Percentiles rank a stretch among this genome's conserved stretches.
phyloP scores from a whole-genome alignment of 2,888 invertebrate species.

The Cryptus armator region DNA sequence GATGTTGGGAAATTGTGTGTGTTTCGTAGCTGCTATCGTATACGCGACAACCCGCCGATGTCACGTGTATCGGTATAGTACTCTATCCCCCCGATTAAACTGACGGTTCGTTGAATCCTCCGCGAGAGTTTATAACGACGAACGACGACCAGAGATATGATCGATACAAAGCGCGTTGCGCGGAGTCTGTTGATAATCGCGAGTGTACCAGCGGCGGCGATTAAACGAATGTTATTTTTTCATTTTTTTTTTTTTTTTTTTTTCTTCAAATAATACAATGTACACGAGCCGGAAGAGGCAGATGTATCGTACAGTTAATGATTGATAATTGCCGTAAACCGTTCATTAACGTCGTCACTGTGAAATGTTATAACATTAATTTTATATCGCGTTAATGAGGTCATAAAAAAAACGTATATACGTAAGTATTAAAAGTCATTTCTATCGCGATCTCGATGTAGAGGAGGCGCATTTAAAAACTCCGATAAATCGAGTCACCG shows the following conservation, averaged over 20 bases:
- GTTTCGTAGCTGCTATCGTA: constrained; percentile 21
- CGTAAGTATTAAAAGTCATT: constrained; percentile 12
- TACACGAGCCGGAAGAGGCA: constrained; percentile 2
- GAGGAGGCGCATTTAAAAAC: background rate
- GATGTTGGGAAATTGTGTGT: constrained; percentile 24
- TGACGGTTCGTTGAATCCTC: constrained; percentile 53
- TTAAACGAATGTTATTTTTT: constrained; percentile 32
- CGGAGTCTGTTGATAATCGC: constrained; percentile 39
- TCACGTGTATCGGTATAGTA: constrained; percentile 48
- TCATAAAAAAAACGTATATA: background rate
- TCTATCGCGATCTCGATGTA: constrained; percentile 12
- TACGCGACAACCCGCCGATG: constrained; percentile 26
- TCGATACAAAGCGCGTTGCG: constrained; percentile 47
- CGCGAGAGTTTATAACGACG: constrained; percentile 29
- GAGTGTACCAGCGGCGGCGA: constrained; percentile 10
- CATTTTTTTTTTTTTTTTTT: background rate
- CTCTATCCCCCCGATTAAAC: constrained; percentile 31
- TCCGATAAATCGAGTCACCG: background rate
- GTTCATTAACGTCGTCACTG: background rate
- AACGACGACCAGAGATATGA: constrained; percentile 26
- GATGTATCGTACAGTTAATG: background rate
- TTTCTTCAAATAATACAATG: constrained; percentile 3
- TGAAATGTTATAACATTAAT: background rate
- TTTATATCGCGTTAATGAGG: background rate
- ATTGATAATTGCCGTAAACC: constrained; percentile 4